phyloP scores from a whole-genome alignment of 1,140 invertebrate species.

The Archivesica marissinica region DNA sequence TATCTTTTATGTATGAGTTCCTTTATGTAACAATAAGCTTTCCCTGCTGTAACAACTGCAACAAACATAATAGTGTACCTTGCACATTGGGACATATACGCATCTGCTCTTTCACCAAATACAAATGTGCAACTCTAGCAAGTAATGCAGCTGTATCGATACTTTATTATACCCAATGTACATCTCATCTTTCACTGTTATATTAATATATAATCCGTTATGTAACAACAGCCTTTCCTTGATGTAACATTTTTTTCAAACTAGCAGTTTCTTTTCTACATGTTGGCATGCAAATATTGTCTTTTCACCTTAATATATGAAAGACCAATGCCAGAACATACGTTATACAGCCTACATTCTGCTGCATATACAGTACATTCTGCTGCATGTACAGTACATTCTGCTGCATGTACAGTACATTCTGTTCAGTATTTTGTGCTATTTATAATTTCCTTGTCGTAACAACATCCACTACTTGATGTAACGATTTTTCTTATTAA shows the following conservation, averaged over 20 bases:
- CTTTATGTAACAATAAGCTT: slow-evolving; percentile 7
- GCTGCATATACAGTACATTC: neutral
- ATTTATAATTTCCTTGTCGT: neutral
- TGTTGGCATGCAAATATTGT: neutral
- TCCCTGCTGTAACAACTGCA: neutral
- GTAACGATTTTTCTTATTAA: neutral
- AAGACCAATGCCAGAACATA: neutral
- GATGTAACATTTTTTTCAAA: neutral
- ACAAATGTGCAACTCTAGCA: neutral
- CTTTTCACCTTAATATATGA: neutral
- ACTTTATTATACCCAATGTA: no score
- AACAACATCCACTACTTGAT: neutral
- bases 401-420: no score
- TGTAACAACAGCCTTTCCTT: slow-evolving; percentile 8
- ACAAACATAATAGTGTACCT: neutral
- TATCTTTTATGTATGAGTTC: no score
- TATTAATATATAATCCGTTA: no score
- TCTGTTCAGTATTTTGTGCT: neutral
- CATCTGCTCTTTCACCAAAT: neutral
- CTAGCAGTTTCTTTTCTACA: neutral
- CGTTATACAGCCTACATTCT: neutral
- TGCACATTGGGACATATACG: neutral
- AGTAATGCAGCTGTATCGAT: neutral
- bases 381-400: no score
- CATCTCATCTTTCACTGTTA: no score